These are phyloP conservation scores for Dryococelus australis DNA, from an alignment of 2,888 invertebrate species.

Conservation along the genomic window DNA sequence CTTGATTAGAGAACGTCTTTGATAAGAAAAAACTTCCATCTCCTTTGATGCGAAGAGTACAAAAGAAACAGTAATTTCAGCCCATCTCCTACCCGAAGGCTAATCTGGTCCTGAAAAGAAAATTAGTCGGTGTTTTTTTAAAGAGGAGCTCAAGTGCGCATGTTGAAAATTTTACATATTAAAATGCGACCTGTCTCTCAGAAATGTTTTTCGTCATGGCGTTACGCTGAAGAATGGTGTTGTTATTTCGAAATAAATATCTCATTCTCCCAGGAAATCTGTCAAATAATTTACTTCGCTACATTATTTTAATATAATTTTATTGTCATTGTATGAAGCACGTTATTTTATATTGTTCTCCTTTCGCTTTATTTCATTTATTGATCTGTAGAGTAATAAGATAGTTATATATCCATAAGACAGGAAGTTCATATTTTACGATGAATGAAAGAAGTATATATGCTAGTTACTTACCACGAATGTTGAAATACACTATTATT, in stretches of 20 bases:
- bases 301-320: no score
- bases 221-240: neutral
- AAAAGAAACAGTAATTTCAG: slow-evolving; percentile 1
- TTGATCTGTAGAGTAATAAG: no score
- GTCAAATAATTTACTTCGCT: no score
- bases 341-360: no score
- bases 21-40: neutral
- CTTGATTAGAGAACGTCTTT: neutral
- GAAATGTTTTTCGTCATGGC: neutral
- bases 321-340: no score
- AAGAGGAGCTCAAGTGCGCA: neutral
- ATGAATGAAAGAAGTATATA: no score
- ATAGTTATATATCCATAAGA: no score
- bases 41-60: neutral
- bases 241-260: neutral
- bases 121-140: neutral
- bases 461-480: no score
- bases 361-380: no score
- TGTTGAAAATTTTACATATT: neutral
- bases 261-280: no score
- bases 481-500: no score
- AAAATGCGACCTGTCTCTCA: neutral
- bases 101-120: neutral
- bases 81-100: neutral
- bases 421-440: no score